Evolutionary conservation across 2,888 invertebrate genomes (phyloP).

Genomic region (Matsumyia berberina): DNA sequence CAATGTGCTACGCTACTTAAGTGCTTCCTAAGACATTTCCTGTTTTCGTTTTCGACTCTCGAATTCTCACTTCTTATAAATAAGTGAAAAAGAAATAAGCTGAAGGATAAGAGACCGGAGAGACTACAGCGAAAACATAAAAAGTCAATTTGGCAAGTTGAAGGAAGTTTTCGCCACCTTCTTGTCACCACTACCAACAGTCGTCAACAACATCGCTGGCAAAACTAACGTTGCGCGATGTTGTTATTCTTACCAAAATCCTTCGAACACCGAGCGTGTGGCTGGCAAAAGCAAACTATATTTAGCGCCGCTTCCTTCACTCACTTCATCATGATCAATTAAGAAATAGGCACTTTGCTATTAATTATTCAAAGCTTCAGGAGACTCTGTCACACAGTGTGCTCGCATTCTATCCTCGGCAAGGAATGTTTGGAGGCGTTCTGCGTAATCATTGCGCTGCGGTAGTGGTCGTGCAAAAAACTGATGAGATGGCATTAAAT

Average conservation of each 20-base stretch:
- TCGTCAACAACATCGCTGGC: background rate
- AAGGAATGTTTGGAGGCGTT: conserved; percentile 2
- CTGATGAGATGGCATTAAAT: conserved; percentile 65
- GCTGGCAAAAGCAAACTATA: conserved; percentile 29
- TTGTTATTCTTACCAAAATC: conserved; percentile 6
- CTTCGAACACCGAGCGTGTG: background rate
- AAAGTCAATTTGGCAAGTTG: conserved; percentile 67
- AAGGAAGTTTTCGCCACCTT: conserved; percentile 38
- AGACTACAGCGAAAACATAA: conserved; percentile 62
- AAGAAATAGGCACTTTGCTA: conserved; percentile 42
- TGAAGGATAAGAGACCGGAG: conserved; percentile 40
- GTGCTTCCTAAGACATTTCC: conserved; percentile 74
- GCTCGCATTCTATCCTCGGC: background rate
- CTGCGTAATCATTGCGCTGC: background rate
- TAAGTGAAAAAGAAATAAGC: conserved; percentile 67
- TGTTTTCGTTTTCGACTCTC: conserved; percentile 51
- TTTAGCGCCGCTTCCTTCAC: conserved; percentile 19
- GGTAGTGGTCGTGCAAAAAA: conserved; percentile 23
- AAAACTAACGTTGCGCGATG: background rate
- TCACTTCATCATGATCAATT: conserved; percentile 66
- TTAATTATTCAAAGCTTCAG: conserved; percentile 58
- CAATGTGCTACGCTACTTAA: conserved; percentile 68
- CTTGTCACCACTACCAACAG: conserved; percentile 11
- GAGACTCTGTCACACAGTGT: background rate
- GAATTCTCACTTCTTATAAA: conserved; percentile 64